A percentile compares a stretch with the other conserved stretches of the same genome.
Evolutionary conservation across 2,888 invertebrate genomes (phyloP).

Genomic region (Hoplodrina blanda): DNA sequence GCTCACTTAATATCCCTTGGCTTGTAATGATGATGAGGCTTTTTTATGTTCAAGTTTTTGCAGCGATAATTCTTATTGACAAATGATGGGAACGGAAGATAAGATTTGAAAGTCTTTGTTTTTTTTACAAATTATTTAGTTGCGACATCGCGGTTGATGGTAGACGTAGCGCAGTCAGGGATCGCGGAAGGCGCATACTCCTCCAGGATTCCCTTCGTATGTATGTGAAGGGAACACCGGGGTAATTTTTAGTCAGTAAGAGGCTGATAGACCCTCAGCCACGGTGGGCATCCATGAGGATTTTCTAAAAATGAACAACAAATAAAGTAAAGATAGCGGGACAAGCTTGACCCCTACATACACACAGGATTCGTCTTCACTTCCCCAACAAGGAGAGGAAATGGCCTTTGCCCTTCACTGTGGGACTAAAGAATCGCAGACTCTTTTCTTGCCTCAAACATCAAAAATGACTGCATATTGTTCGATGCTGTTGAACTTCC

Average conservation of each 20-base stretch:
- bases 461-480: no score
- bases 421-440: no score
- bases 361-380: neutral
- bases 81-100: constrained; percentile 36
- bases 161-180: no score
- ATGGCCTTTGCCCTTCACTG: no score
- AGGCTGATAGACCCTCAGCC: no score
- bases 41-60: constrained; percentile 42
- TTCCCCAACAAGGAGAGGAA: neutral
- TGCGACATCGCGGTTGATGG: neutral
- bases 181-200: no score
- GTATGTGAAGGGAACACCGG: no score
- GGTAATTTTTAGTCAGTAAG: no score
- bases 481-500: neutral
- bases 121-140: constrained; percentile 8
- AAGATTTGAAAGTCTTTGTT: constrained; percentile 21
- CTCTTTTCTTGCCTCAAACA: no score
- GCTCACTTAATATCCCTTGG: constrained; percentile 53
- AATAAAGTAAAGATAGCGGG: neutral
- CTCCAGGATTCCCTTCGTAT: no score
- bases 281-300: no score
- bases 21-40: constrained; percentile 60
- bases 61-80: constrained; percentile 43
- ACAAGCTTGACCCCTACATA: neutral
- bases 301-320: no score